A percentile compares a stretch with the other conserved stretches of the same genome.
Evolutionary conservation across 1,140 invertebrate genomes (phyloP).

Genomic region (Melipona quadrifasciata): DNA sequence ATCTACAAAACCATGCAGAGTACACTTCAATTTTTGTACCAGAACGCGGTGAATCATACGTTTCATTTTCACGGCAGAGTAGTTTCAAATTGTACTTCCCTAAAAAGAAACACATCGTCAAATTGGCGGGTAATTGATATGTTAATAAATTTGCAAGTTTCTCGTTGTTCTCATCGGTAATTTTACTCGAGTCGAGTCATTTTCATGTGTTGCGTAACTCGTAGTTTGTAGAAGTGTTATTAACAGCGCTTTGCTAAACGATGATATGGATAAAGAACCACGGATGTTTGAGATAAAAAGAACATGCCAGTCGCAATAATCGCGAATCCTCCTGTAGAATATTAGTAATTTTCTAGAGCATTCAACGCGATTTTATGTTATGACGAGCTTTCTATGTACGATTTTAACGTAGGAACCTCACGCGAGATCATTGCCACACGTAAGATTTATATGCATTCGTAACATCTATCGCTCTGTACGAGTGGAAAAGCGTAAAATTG

Average conservation of each 20-base stretch:
- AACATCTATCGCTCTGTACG: too few relatives aligned
- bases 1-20: background rate
- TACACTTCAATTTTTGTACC: background rate
- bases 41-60: too few relatives aligned
- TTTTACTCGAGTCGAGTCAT: background rate
- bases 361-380: background rate
- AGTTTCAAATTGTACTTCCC: too few relatives aligned
- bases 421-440: background rate
- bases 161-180: background rate
- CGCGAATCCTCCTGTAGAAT: background rate
- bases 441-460: conserved; percentile 3
- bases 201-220: background rate
- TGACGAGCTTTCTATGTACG: background rate
- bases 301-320: background rate
- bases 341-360: background rate
- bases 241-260: background rate
- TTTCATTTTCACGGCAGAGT: too few relatives aligned
- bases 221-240: background rate
- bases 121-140: background rate
- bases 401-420: background rate
- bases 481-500: conserved; percentile 20
- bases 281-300: background rate
- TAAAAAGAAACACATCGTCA: too few relatives aligned
- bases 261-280: background rate
- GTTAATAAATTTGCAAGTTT: background rate